A percentile compares a stretch with the other conserved stretches of the same genome.
phyloP scores from a whole-genome alignment of 2,113 vertebrate genomes.

The Plecturocebus donacophilus region DNA sequence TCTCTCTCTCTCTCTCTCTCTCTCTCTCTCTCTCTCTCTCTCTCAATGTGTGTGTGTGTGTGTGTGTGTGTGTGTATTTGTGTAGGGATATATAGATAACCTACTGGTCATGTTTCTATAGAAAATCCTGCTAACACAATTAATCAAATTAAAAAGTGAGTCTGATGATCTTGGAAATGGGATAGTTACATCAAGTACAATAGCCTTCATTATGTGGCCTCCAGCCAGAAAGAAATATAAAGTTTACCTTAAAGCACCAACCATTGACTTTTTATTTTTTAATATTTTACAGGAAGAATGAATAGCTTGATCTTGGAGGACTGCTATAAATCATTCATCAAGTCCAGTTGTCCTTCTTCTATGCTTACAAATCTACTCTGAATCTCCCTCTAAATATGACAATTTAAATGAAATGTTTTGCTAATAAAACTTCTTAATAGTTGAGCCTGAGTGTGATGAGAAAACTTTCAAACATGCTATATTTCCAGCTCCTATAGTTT shows the following conservation, averaged over 20 bases:
- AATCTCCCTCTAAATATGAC: neutral
- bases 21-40: neutral
- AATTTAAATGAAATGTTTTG: neutral
- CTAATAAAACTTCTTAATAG: neutral
- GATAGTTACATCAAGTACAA: neutral
- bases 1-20: too few species aligned
- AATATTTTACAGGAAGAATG: neutral
- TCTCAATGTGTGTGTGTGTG: too few species aligned
- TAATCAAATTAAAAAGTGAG: neutral
- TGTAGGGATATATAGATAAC: neutral
- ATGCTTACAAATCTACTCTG: neutral
- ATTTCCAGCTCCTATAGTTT: neutral
- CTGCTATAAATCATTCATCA: conserved; percentile 19
- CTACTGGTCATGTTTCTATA: neutral
- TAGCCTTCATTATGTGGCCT: neutral
- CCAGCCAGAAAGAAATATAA: neutral
- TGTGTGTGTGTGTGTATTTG: neutral
- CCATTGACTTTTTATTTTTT: neutral
- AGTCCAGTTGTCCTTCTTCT: neutral
- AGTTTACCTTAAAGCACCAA: neutral
- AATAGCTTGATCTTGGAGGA: neutral
- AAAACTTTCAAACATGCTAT: neutral
- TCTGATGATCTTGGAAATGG: neutral
- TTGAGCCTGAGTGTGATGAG: neutral
- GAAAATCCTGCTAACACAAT: neutral